Conservation (phyloP, 2,113 vertebrate species). For the Paradoxurus hermaphroditus region DNA sequence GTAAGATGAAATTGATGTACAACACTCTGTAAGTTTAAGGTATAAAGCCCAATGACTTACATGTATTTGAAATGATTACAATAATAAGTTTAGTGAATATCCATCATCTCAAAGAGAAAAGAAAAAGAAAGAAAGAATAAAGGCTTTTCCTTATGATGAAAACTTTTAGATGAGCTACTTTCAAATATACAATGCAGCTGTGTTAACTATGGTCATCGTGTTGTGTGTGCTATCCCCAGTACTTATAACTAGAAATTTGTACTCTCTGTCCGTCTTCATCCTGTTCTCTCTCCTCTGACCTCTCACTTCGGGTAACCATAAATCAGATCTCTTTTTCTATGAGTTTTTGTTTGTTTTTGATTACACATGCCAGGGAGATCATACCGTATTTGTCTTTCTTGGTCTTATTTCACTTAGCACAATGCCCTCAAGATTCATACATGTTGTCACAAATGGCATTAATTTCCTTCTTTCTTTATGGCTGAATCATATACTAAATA, state of each 20-base stretch:
- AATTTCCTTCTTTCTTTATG: background rate
- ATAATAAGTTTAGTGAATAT: background rate
- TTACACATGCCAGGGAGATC: background rate
- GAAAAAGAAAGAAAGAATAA: background rate
- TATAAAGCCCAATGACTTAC: background rate
- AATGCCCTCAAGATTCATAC: background rate
- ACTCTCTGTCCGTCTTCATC: background rate
- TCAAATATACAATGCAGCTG: background rate
- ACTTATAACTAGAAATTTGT: background rate
- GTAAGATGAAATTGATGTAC: background rate
- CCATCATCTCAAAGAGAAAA: background rate
- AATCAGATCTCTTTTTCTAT: background rate
- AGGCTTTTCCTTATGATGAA: background rate
- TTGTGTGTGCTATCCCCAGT: background rate
- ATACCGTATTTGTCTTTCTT: background rate
- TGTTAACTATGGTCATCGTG: background rate
- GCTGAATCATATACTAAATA: background rate
- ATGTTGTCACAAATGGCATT: background rate
- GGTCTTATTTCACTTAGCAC: background rate
- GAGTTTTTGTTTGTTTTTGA: background rate
- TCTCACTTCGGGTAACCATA: background rate
- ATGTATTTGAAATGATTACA: background rate
- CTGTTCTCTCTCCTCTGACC: background rate
- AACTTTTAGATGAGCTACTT: background rate
- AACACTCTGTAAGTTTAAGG: background rate